Evolutionary conservation across 2,113 vertebrate species (phyloP).

Genomic region (Aviceda subcristata): DNA sequence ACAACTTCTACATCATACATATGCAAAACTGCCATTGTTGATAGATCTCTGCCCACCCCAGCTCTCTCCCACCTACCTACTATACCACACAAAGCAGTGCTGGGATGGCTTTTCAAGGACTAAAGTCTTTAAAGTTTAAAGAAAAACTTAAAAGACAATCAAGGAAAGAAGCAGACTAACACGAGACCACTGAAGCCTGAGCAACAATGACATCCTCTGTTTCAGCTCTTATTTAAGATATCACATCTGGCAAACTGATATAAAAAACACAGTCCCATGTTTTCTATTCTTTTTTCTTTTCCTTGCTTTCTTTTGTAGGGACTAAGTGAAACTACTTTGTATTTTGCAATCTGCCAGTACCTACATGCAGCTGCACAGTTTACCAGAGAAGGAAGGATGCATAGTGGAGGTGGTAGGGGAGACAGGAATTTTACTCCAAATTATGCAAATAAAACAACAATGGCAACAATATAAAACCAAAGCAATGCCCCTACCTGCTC

Average conservation of each 20-base stretch:
- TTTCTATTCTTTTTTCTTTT: neutral
- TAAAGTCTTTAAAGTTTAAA: conserved; percentile 23
- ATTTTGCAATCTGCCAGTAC: neutral
- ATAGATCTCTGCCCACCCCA: too few relatives aligned
- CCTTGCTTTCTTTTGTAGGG: neutral
- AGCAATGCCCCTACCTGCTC: neutral
- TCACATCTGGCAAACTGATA: neutral
- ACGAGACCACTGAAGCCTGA: neutral
- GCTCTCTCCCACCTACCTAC: neutral
- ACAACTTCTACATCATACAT: neutral
- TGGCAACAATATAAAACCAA: neutral
- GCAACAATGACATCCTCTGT: neutral
- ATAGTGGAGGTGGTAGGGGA: neutral
- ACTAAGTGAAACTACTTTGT: neutral
- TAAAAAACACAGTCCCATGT: neutral
- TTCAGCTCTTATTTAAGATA: conserved; percentile 2
- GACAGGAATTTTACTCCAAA: neutral
- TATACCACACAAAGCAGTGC: neutral
- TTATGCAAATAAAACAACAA: neutral
- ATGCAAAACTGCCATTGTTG: neutral
- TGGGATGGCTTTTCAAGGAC: neutral
- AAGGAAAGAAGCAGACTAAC: neutral
- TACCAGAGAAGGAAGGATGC: neutral
- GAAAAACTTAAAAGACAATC: neutral
- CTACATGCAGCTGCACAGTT: neutral